Evolutionary conservation across 2,888 invertebrate species (phyloP).

Genomic region (Scaptomyza tumidula): DNA sequence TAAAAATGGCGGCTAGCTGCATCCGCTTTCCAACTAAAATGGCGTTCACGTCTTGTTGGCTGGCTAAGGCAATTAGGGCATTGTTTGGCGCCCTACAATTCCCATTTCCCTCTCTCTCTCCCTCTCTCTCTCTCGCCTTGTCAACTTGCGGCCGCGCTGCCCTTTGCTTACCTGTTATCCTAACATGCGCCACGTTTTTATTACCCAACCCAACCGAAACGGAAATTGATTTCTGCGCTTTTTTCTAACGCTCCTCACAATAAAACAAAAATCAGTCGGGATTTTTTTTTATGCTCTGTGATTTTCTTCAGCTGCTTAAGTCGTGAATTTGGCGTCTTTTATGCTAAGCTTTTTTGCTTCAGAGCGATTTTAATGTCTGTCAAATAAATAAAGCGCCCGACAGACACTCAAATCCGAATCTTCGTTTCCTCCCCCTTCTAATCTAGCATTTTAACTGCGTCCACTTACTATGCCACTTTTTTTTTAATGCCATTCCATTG

Average conservation of each 20-base stretch:
- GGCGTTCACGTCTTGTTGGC: constrained; percentile 30
- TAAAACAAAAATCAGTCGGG: constrained; percentile 35
- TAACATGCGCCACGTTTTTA: constrained; percentile 65
- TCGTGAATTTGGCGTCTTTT: constrained; percentile 42
- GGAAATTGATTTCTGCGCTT: constrained; percentile 76
- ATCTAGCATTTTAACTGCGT: constrained; percentile 44
- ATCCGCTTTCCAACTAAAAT: constrained; percentile 62
- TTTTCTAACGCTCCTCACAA: constrained; percentile 31
- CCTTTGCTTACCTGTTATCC: constrained; percentile 49
- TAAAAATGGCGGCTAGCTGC: constrained; percentile 47
- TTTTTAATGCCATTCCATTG: constrained; percentile 51
- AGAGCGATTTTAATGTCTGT: constrained; percentile 41
- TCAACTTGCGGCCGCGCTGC: background rate
- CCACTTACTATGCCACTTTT: constrained; percentile 62
- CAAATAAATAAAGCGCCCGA: constrained; percentile 22
- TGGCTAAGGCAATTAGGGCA: constrained; percentile 70
- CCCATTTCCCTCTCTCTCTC: constrained; percentile 24
- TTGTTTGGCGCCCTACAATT: constrained; percentile 58
- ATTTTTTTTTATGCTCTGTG: constrained; percentile 40
- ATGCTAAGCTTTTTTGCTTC: constrained; percentile 10
- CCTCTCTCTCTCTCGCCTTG: background rate
- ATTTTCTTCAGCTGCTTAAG: constrained; percentile 64
- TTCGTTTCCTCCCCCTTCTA: constrained; percentile 1
- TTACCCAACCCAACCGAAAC: constrained; percentile 59
- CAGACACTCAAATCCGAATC: background rate